Evolutionary conservation across 2,113 vertebrate genomes (phyloP).

Genomic region (Triplophysa rosa): DNA sequence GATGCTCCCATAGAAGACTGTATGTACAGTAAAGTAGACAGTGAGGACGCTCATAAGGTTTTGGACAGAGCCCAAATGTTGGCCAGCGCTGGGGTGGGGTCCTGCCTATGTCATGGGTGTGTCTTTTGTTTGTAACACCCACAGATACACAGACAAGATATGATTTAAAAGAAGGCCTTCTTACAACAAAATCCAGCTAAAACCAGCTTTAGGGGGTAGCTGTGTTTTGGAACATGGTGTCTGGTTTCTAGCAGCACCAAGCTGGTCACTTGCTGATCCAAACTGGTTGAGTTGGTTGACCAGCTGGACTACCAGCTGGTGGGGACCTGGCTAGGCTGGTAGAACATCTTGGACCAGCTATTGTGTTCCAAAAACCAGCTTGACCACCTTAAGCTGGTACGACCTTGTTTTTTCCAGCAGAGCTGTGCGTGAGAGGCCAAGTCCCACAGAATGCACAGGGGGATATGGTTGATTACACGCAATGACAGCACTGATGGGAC

Average conservation of each 20-base stretch:
- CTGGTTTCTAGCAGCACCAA: not conserved
- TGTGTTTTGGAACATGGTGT: not conserved
- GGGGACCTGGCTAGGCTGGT: constrained; percentile 1
- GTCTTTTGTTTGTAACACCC: too few species aligned
- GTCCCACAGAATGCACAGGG: constrained; percentile 22
- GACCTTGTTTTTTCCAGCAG: constrained; percentile 20
- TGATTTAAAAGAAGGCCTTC: not conserved
- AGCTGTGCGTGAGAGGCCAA: constrained; percentile 3
- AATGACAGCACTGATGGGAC: constrained; percentile 41
- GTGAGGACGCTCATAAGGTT: too few species aligned
- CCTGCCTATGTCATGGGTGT: too few species aligned
- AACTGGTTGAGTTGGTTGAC: constrained; percentile 30
- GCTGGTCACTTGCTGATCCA: not conserved
- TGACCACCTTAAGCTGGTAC: constrained; percentile 33
- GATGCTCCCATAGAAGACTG: too few species aligned
- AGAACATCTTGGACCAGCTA: not conserved
- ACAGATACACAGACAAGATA: not conserved
- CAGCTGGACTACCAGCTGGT: constrained; percentile 30
- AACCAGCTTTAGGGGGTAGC: not conserved
- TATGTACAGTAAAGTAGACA: too few species aligned
- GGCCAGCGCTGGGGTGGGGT: too few species aligned
- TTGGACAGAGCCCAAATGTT: too few species aligned
- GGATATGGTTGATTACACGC: constrained; percentile 60
- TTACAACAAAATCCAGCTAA: not conserved
- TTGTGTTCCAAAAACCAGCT: constrained; percentile 31